Percentiles rank a stretch among this genome's conserved stretches.
Evolutionary conservation across 1,140 invertebrate genomes (phyloP).

Genomic region (Penaeus indicus): DNA sequence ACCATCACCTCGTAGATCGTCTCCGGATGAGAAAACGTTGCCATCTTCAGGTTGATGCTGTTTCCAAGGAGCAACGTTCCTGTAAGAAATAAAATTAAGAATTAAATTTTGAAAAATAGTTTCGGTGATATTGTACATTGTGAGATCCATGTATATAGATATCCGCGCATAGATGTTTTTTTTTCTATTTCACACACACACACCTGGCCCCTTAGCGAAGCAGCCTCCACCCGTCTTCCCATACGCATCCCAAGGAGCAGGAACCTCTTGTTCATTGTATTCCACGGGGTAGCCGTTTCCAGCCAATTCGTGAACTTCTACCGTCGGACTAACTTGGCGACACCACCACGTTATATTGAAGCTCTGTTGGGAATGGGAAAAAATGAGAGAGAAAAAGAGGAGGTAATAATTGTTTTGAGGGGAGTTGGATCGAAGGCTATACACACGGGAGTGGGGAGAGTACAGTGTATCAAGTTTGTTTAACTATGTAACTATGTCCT

Average conservation of each 20-base stretch:
- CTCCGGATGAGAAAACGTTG: neutral
- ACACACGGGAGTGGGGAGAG: neutral
- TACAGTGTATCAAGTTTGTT: too few relatives aligned
- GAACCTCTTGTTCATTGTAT: constrained; percentile 15
- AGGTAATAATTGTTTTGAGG: neutral
- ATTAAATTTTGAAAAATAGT: neutral
- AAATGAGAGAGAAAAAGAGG: neutral
- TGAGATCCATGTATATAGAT: too few relatives aligned
- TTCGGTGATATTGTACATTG: too few relatives aligned
- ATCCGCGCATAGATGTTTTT: too few relatives aligned
- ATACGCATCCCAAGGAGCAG: neutral
- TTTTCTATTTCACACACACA: too few relatives aligned
- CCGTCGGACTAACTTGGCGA: neutral
- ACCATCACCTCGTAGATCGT: constrained; percentile 31
- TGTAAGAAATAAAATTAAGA: neutral
- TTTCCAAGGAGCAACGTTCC: constrained; percentile 16
- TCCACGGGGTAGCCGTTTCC: neutral
- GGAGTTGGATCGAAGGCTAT: neutral
- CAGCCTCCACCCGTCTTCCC: constrained; percentile 32
- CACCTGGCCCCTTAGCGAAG: constrained; percentile 46
- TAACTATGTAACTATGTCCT: too few relatives aligned
- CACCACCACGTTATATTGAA: constrained; percentile 45
- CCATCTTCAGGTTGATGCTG: constrained; percentile 9
- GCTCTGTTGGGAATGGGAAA: neutral
- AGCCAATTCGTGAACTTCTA: neutral